Evolutionary conservation across 2,797 vertebrate genomes (phyloP).

Genomic region (Adrianichthys oophorus): DNA sequence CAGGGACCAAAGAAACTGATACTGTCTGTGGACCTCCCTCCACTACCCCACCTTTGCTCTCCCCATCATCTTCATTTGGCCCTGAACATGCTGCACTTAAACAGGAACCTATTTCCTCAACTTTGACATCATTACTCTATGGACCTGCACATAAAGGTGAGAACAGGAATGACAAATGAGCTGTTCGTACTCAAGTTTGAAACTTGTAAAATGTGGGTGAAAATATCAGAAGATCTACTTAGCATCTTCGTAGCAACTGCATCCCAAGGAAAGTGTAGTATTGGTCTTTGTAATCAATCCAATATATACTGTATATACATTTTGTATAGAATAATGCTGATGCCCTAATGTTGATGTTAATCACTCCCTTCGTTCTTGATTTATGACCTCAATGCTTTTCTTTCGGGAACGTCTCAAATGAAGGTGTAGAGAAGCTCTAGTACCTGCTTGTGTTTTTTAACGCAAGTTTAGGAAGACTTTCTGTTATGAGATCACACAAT

Average conservation of each 20-base stretch:
- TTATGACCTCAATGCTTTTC: no score
- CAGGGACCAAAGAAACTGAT: constrained; percentile 85
- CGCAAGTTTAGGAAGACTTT: neutral
- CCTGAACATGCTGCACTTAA: constrained; percentile 19
- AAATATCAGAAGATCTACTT: neutral
- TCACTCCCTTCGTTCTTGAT: no score
- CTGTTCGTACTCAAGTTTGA: no score
- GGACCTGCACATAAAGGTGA: constrained; percentile 64
- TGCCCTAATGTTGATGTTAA: no score
- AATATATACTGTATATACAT: constrained; percentile 5
- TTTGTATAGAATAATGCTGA: no score
- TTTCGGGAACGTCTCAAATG: no score
- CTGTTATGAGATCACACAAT: constrained; percentile 26
- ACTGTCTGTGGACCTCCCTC: constrained; percentile 80
- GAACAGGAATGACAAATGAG: neutral
- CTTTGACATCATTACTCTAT: constrained; percentile 17
- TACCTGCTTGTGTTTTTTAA: constrained; percentile 8
- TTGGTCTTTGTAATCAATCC: neutral
- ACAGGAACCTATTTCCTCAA: constrained; percentile 34
- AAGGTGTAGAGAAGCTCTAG: no score
- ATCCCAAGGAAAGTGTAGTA: neutral
- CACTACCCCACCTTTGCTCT: constrained; percentile 30
- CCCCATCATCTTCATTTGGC: constrained; percentile 29
- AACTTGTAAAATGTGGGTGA: neutral
- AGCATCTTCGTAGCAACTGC: neutral